Conservation (phyloP, 2,888 invertebrate genomes). For the Lucinisca nassula region DNA sequence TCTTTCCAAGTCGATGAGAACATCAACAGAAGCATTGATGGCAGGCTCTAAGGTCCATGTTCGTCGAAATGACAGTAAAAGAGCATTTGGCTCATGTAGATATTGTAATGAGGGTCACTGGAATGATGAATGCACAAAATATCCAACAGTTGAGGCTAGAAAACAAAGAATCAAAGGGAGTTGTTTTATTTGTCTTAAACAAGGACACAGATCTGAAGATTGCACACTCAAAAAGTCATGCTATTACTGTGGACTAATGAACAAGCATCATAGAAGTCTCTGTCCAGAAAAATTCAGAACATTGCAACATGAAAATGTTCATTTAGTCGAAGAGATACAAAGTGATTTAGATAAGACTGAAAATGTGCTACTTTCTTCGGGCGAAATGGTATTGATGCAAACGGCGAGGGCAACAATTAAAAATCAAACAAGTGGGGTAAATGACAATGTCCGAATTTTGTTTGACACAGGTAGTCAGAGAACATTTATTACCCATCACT, state of each 20-base stretch:
- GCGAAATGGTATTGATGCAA: neutral
- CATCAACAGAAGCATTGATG: neutral
- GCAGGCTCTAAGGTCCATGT: neutral
- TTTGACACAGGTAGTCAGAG: conserved; percentile 13
- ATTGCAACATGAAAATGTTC: neutral
- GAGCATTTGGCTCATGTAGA: neutral
- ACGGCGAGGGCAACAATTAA: conserved; percentile 17
- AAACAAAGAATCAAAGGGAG: conserved; percentile 29
- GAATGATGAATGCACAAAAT: conserved; percentile 44
- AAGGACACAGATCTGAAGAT: no score
- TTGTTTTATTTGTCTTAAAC: neutral
- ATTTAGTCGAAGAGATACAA: conserved; percentile 7
- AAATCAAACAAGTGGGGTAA: neutral
- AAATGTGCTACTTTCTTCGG: conserved; percentile 31
- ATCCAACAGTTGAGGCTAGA: conserved; percentile 21
- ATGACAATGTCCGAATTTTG: neutral
- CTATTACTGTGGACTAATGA: no score
- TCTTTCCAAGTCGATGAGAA: neutral
- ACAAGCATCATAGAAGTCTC: conserved; percentile 34
- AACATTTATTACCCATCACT: neutral
- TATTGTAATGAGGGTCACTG: conserved; percentile 9
- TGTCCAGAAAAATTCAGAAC: neutral
- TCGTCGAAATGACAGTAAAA: neutral
- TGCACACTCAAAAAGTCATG: no score
- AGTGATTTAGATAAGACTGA: neutral